Percentiles rank a stretch among this genome's conserved stretches.
Conservation (phyloP, 1,140 invertebrate genomes). For the Phthorimaea operculella region DNA sequence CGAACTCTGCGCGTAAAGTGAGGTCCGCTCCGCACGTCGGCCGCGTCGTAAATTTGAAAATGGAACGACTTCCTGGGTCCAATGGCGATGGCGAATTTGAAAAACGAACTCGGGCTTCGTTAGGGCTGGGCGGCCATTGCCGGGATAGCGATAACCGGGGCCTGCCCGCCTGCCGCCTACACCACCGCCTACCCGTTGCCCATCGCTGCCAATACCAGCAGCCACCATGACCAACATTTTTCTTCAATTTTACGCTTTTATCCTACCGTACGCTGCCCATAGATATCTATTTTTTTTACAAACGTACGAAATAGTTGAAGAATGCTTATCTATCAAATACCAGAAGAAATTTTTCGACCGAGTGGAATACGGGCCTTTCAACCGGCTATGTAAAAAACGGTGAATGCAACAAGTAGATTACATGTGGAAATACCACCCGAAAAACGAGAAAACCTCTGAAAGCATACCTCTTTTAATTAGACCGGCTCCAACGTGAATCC, state of each 20-base stretch:
- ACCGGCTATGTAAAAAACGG: neutral
- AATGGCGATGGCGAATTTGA: neutral
- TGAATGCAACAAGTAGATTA: neutral
- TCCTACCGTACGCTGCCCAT: too few relatives aligned
- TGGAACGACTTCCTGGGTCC: conserved; percentile 9
- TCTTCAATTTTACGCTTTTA: neutral
- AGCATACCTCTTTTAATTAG: conserved; percentile 5
- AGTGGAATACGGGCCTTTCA: too few relatives aligned
- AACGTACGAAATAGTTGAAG: too few relatives aligned
- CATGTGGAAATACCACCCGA: neutral
- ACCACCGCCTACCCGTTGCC: too few relatives aligned
- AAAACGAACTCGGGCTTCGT: neutral
- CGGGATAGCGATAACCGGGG: neutral
- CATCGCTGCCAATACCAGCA: neutral
- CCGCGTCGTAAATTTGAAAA: conserved; percentile 25
- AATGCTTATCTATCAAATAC: too few relatives aligned
- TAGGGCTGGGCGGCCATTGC: neutral
- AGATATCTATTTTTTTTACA: too few relatives aligned
- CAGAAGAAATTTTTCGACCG: too few relatives aligned
- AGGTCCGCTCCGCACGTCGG: conserved; percentile 18
- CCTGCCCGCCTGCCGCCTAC: too few relatives aligned
- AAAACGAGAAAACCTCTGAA: neutral
- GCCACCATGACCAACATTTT: neutral
- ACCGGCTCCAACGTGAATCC: neutral
- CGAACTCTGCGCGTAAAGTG: conserved; percentile 9